Percentiles rank a stretch among this genome's conserved stretches.
These are phyloP conservation scores for Brenthis hecate DNA, from an alignment of 2,888 invertebrate species.

Conservation along the genomic window DNA sequence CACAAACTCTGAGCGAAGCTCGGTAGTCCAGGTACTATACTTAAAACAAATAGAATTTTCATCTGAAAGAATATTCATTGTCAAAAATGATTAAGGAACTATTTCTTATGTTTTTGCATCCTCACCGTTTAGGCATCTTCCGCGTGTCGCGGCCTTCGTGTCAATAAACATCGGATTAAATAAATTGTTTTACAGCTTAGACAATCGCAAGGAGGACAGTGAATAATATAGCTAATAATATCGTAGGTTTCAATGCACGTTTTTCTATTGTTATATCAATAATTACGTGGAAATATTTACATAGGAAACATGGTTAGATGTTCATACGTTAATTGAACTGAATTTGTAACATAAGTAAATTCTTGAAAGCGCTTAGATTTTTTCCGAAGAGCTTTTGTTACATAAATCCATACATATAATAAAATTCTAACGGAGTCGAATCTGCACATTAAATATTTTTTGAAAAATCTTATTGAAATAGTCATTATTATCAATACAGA, in stretches of 20 bases:
- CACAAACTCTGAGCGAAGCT: too few species aligned
- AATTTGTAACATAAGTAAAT: too few species aligned
- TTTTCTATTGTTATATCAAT: slow-evolving; percentile 13
- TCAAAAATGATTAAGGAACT: not conserved
- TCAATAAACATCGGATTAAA: slow-evolving; percentile 16
- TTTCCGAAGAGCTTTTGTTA: too few species aligned
- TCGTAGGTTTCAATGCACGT: slow-evolving; percentile 2
- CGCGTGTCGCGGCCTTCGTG: slow-evolving; percentile 14
- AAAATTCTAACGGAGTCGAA: too few species aligned
- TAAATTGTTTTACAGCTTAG: slow-evolving; percentile 15
- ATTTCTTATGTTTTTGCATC: slow-evolving; percentile 4
- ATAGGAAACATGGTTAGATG: not conserved
- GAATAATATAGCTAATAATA: slow-evolving; percentile 23
- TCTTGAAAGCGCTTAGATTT: too few species aligned
- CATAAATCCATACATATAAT: too few species aligned
- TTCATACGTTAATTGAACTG: too few species aligned
- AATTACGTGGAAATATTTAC: not conserved
- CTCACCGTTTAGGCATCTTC: slow-evolving; percentile 10
- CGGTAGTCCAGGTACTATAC: too few species aligned
- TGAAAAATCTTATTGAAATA: too few species aligned
- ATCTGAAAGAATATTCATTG: not conserved
- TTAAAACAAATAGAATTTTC: not conserved
- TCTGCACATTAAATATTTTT: too few species aligned
- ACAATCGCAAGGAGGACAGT: slow-evolving; percentile 21
- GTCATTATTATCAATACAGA: too few species aligned